Conservation (phyloP, 64 coral and sea anemone species). For the Montipora cactus region DNA sequence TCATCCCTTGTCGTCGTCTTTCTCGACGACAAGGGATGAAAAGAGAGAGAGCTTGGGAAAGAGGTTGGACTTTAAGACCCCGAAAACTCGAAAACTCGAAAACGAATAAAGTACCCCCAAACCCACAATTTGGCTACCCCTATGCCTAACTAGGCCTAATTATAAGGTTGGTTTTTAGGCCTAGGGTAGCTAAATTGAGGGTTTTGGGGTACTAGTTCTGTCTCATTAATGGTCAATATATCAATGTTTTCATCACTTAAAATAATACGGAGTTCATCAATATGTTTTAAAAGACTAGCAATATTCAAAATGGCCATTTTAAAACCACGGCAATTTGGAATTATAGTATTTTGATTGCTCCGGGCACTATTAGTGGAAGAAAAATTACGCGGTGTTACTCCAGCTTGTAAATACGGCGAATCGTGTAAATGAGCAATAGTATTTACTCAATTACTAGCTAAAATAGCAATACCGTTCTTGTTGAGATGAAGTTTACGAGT, state of each 20-base stretch:
- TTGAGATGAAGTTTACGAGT: constrained; percentile 21
- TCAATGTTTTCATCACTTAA: constrained; percentile 33
- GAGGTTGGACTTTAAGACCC: no score
- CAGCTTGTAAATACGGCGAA: no score
- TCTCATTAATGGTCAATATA: constrained; percentile 42
- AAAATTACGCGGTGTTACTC: no score
- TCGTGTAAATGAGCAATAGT: no score
- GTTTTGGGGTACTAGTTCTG: constrained; percentile 5
- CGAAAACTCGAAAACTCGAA: no score
- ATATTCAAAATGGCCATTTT: constrained; percentile 45
- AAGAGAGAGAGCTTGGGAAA: no score
- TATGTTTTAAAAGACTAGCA: constrained; percentile 28
- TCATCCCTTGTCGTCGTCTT: no score
- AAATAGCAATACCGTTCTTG: constrained; percentile 12
- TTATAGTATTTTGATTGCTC: no score
- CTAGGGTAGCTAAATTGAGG: not conserved
- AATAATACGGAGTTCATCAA: constrained; percentile 50
- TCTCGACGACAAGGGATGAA: no score
- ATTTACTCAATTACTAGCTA: constrained; percentile 6
- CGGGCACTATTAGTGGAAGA: no score
- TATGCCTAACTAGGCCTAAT: not conserved
- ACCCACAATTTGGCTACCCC: no score
- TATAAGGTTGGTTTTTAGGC: not conserved
- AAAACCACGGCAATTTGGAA: not conserved
- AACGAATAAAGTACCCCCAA: no score